These are phyloP conservation scores for Pachypanchax playfairii DNA, from an alignment of 2,113 vertebrate genomes.

Conservation along the genomic window DNA sequence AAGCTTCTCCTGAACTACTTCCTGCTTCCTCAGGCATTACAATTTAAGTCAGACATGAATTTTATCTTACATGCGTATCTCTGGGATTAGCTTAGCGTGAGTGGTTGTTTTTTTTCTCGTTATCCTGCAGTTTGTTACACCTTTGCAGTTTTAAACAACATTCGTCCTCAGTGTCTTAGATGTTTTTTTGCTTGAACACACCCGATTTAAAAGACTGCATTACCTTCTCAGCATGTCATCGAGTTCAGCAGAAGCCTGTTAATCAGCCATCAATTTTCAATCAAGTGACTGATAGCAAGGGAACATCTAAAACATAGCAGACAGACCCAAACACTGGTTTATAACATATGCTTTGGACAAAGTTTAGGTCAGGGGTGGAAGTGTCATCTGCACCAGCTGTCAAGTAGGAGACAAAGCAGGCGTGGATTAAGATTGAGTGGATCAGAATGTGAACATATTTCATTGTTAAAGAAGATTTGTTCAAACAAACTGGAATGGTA, in stretches of 20 bases:
- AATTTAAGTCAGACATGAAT: constrained; percentile 35
- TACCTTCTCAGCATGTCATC: too few species aligned
- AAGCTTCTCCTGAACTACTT: constrained; percentile 25
- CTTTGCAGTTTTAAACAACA: too few species aligned
- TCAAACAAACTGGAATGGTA: not conserved
- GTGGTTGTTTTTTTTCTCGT: constrained; percentile 15
- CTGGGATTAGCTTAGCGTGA: not conserved
- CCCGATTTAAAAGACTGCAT: too few species aligned
- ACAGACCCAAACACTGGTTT: too few species aligned
- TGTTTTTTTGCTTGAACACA: too few species aligned
- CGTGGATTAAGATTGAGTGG: constrained; percentile 9
- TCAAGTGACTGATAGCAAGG: too few species aligned
- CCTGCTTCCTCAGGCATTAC: constrained; percentile 5
- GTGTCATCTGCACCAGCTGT: constrained; percentile 40
- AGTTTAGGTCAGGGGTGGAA: constrained; percentile 28
- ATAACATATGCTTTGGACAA: constrained; percentile 17
- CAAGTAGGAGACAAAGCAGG: constrained; percentile 20
- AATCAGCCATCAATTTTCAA: too few species aligned
- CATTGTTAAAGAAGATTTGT: not conserved
- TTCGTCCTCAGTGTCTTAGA: too few species aligned
- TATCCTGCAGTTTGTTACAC: constrained; percentile 5
- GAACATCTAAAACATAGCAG: too few species aligned
- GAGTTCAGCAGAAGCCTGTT: too few species aligned
- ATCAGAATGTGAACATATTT: constrained; percentile 1
- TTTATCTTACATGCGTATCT: not conserved